phyloP scores from a whole-genome alignment of 2,797 vertebrate genomes.

The Nyctibius grandis region DNA sequence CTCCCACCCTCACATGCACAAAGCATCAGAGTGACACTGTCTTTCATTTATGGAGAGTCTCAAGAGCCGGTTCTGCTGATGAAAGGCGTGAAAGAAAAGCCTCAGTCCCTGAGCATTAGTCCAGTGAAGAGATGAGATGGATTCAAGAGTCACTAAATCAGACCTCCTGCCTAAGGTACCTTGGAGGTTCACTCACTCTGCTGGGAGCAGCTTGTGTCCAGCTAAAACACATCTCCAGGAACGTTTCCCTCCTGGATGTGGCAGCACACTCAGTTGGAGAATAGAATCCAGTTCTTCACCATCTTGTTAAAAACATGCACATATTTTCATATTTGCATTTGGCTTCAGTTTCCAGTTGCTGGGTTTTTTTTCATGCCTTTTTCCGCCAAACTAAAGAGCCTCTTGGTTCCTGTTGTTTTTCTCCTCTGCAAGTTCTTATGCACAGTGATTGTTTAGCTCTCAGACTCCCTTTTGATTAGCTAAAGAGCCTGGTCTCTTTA shows the following conservation, averaged over 20 bases:
- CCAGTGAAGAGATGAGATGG: not conserved
- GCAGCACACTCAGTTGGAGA: not conserved
- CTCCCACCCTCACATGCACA: not conserved
- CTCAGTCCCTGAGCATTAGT: not conserved
- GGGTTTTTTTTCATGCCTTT: not conserved
- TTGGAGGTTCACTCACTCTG: not conserved
- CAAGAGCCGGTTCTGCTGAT: not conserved
- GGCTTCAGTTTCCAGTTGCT: not conserved
- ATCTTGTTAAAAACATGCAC: not conserved
- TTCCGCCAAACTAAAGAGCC: not conserved
- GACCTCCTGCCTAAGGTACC: not conserved
- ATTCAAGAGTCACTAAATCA: not conserved
- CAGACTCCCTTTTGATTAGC: not conserved
- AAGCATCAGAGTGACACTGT: not conserved
- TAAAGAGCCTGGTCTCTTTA: not conserved
- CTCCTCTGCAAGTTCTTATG: not conserved
- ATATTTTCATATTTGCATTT: not conserved
- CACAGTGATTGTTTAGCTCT: not conserved
- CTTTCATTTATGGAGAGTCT: not conserved
- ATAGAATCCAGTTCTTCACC: not conserved
- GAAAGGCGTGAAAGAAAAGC: not conserved
- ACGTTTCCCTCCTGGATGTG: accelerated
- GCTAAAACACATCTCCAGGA: not conserved
- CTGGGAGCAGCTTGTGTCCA: not conserved
- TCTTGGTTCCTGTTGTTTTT: not conserved